Percentiles rank a stretch among this genome's conserved stretches.
Evolutionary conservation across 2,888 invertebrate species (phyloP).

Genomic region (Parelbella ahira): DNA sequence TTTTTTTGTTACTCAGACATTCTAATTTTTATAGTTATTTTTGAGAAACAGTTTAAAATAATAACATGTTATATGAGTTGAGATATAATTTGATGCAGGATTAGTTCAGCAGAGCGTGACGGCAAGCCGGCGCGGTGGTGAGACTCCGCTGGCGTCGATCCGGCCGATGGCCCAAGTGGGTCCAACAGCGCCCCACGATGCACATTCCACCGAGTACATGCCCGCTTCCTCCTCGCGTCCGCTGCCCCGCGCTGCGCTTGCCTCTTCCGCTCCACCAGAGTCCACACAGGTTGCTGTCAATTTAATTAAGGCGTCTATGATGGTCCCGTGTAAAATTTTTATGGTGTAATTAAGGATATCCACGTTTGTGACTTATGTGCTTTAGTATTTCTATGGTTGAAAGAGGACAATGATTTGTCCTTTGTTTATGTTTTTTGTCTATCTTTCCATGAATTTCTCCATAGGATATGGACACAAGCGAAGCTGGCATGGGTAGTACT

Average conservation of each 20-base stretch:
- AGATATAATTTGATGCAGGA: too few species aligned
- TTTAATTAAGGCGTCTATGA: too few species aligned
- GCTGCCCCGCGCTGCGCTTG: constrained; percentile 81
- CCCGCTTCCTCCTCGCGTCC: constrained; percentile 89
- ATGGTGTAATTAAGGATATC: too few species aligned
- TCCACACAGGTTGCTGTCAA: constrained; percentile 66
- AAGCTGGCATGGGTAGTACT: constrained; percentile 69
- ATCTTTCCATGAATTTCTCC: too few species aligned
- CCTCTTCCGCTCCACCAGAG: constrained; percentile 78
- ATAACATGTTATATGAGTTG: too few species aligned
- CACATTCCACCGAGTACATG: constrained; percentile 88
- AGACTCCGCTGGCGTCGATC: constrained; percentile 94
- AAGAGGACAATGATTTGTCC: too few species aligned
- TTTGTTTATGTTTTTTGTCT: too few species aligned
- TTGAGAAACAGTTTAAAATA: too few species aligned
- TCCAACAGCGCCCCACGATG: constrained; percentile 86
- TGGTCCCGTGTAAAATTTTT: too few species aligned
- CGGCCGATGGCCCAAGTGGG: constrained; percentile 92
- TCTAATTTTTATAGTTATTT: too few species aligned
- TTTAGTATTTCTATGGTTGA: too few species aligned
- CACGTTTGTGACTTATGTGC: too few species aligned
- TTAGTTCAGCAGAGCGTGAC: constrained; percentile 73
- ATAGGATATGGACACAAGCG: constrained; percentile 74
- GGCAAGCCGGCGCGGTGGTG: constrained; percentile 84
- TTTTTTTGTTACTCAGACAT: not conserved